These are phyloP conservation scores for Catharus bicknelli DNA, from an alignment of 2,113 vertebrate species.

Conservation along the genomic window DNA sequence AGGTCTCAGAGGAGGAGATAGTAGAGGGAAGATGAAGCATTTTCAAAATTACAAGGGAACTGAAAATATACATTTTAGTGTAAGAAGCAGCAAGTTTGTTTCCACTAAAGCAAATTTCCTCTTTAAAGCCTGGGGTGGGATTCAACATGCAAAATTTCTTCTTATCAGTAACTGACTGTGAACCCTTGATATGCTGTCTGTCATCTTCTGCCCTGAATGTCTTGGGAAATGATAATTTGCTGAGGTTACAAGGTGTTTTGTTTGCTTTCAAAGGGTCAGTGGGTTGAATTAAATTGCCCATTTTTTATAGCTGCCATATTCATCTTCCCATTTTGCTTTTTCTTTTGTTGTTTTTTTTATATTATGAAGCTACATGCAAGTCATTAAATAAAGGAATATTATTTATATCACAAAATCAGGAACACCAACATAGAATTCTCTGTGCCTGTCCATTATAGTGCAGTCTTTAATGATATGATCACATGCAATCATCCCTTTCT, in stretches of 20 bases:
- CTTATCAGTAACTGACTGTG: not conserved
- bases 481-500: not conserved
- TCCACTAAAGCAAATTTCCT: not conserved
- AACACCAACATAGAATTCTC: not conserved
- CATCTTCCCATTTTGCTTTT: not conserved
- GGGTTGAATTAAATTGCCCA: not conserved
- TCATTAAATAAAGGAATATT: not conserved
- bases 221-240: not conserved
- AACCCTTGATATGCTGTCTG: not conserved
- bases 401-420: not conserved
- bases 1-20: not conserved
- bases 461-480: not conserved
- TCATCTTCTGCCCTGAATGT: not conserved
- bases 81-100: not conserved
- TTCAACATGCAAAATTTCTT: not conserved
- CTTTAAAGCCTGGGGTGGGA: not conserved
- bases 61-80: not conserved
- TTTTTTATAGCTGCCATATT: not conserved
- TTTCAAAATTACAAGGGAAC: not conserved
- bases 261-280: not conserved
- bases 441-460: not conserved
- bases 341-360: not conserved
- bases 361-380: not conserved
- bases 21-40: not conserved
- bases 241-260: not conserved